Conservation (phyloP, 2,888 invertebrate species). For the Parnassius orleans region DNA sequence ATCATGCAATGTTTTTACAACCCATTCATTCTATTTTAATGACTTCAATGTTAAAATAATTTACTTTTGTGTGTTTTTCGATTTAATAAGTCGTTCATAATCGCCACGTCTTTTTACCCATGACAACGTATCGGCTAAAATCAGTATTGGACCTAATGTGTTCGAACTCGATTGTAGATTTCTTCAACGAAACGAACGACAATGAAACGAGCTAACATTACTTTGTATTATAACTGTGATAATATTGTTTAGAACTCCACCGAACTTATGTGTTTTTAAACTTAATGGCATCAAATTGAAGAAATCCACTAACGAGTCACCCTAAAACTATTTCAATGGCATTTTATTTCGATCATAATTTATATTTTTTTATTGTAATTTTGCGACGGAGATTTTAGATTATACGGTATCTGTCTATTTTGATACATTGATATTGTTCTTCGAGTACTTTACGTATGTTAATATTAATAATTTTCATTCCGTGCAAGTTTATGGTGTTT, state of each 20-base stretch:
- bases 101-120: slow-evolving; percentile 44
- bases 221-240: slow-evolving; percentile 79
- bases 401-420: slow-evolving; percentile 60
- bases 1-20: slow-evolving; percentile 1
- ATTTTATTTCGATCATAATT: slow-evolving; percentile 70
- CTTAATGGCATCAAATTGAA: slow-evolving; percentile 58
- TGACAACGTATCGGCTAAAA: slow-evolving; percentile 43
- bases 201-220: slow-evolving; percentile 64
- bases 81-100: slow-evolving; percentile 14
- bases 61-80: background rate
- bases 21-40: background rate
- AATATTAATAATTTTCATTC: slow-evolving; percentile 75
- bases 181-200: slow-evolving; percentile 70
- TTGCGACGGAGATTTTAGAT: slow-evolving; percentile 67
- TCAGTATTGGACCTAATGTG: slow-evolving; percentile 30
- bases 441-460: slow-evolving; percentile 74
- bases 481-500: slow-evolving; percentile 64
- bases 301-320: slow-evolving; percentile 70
- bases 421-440: slow-evolving; percentile 59
- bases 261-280: slow-evolving; percentile 63
- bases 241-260: slow-evolving; percentile 77
- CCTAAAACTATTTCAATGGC: slow-evolving; percentile 42
- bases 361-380: slow-evolving; percentile 58
- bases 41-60: background rate
- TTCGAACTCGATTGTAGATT: slow-evolving; percentile 68